phyloP scores from a whole-genome alignment of 2,888 invertebrate species.

The Tipula lateralis region DNA sequence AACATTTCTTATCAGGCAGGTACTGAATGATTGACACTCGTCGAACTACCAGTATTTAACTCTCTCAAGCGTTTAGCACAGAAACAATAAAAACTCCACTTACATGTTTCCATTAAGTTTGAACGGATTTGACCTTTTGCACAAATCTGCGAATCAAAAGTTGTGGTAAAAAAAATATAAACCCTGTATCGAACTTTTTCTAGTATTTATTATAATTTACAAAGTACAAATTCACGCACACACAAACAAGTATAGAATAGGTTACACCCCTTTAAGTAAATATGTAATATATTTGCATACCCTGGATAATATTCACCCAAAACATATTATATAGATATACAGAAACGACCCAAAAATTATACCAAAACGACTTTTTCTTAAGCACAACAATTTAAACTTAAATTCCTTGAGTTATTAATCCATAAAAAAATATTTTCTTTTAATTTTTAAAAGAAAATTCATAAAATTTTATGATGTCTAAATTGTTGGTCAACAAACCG shows the following conservation, averaged over 20 bases:
- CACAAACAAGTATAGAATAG: no score
- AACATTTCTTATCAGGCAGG: no score
- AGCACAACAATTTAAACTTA: constrained; percentile 24
- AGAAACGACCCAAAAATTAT: neutral
- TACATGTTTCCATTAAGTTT: no score
- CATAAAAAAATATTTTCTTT: neutral
- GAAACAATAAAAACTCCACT: no score
- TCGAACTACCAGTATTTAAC: no score
- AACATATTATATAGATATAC: neutral
- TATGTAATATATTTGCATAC: neutral
- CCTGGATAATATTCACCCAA: neutral
- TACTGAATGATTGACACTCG: no score
- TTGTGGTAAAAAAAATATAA: no score
- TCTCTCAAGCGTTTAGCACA: no score
- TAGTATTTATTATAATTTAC: no score
- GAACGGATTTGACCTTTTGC: no score
- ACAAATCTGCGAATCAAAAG: no score
- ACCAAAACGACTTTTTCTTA: constrained; percentile 7
- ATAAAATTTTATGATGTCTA: constrained; percentile 24
- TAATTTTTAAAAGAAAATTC: neutral
- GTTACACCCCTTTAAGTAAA: neutral
- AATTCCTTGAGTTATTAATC: constrained; percentile 19
- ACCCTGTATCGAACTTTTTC: no score
- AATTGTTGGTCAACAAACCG: constrained; percentile 24
- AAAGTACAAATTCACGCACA: neutral